Base-by-base conservation (phyloP, 2,797 vertebrate species). In the Hydrolagus colliei region DNA sequence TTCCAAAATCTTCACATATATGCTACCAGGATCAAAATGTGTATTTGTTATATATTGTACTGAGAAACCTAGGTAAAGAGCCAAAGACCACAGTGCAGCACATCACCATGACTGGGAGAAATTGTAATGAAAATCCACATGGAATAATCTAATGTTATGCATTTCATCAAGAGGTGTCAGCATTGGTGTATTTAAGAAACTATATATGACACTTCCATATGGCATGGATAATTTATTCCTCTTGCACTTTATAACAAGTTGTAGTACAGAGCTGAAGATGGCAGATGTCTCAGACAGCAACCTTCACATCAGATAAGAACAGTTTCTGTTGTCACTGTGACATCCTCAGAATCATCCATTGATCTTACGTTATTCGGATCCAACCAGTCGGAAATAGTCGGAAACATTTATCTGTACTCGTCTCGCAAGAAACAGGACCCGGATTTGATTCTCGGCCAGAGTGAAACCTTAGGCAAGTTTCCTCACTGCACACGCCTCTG, bases 171-270 rank as follows among this genome's bases (percentile, higher is more conserved):
- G 73, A 27, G 27, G 73, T 74, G 32, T 74, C 73, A 74, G 32
- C 9, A 74, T 74, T 74, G 73, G 13, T 13, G 35, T 35, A 74
- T 74, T 74, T 16, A 74, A 74, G 73, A 35, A 5, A 35, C 35
- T 74, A 35, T 35, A 41, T 74, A 74, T 74, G 73, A 12, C 27
- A 16, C 73, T 35, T 74, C 27, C 32, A 74, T 41, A 35, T 74
- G 73, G 73, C 27, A 74, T 35, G 73, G 73, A 35, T 74, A 35
- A 74, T 41, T 74, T 74, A 74, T 74, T 74, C 27, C 73, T 35
- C 32, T 7, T 14, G 2, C 32, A 27, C 13, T 35, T 74, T 74
- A 74, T 14, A 74, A 14, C 13, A 74, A 14, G 32, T 35, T 35
- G 73, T 74, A 74, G 4, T 74, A 74, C 32, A 74, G 10, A 32